Conservation (phyloP, 2,113 vertebrate species). For the Austrofundulus limnaeus region DNA sequence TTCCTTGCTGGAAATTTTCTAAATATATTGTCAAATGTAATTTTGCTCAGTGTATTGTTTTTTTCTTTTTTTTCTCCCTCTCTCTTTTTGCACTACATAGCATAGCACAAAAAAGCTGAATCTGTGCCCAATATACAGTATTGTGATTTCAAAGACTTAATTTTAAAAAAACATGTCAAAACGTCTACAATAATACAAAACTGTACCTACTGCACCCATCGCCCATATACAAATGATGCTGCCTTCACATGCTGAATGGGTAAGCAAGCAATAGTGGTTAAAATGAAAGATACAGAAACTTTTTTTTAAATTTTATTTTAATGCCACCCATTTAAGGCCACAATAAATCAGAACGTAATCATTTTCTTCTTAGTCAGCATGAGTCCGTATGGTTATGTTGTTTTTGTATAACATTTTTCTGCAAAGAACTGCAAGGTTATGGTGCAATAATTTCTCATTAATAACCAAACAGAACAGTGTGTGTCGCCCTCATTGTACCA, state of each 20-base stretch:
- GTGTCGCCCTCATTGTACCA: constrained; percentile 65
- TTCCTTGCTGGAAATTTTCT: not conserved
- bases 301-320: too few relatives aligned
- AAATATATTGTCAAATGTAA: constrained; percentile 5
- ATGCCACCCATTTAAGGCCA: too few relatives aligned
- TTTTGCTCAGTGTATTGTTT: constrained; percentile 5
- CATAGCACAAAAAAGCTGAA: not conserved
- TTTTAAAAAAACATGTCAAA: not conserved
- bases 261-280: too few relatives aligned
- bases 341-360: not conserved
- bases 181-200: constrained; percentile 11
- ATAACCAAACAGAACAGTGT: constrained; percentile 51
- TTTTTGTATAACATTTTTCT: constrained; percentile 26
- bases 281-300: too few relatives aligned
- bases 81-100: too few relatives aligned
- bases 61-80: constrained; percentile 3
- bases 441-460: constrained; percentile 63
- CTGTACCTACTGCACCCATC: too few relatives aligned
- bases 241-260: too few relatives aligned
- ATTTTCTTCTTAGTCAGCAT: constrained; percentile 7
- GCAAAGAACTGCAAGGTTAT: constrained; percentile 47
- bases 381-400: constrained; percentile 39
- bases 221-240: too few relatives aligned
- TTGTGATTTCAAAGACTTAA: not conserved
- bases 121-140: constrained; percentile 4